Conservation (phyloP, 2,113 vertebrate genomes). For the Proteles cristata region DNA sequence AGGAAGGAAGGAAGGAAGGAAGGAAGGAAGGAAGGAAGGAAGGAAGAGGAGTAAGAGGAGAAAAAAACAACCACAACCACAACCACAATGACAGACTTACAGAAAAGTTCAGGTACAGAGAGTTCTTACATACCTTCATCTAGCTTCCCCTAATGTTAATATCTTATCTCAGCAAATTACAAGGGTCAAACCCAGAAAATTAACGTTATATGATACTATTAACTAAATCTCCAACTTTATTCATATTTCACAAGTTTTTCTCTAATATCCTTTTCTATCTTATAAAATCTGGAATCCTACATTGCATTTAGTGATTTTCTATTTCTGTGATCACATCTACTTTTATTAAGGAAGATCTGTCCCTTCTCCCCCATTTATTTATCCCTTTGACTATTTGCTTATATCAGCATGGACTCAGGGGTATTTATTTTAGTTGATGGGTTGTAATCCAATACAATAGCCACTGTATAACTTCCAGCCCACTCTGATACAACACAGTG, state of each 20-base stretch:
- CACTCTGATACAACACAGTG: not conserved
- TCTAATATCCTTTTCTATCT: not conserved
- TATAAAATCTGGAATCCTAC: not conserved
- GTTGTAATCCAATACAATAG: not conserved
- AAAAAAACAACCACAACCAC: too few relatives aligned
- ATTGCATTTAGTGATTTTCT: constrained; percentile 19
- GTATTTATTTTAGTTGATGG: not conserved
- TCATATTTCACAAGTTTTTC: not conserved
- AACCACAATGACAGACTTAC: not conserved
- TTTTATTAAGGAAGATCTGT: not conserved
- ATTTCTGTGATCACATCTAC: not conserved
- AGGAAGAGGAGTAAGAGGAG: too few relatives aligned
- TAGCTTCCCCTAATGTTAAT: not conserved
- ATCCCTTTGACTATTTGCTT: not conserved
- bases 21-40: too few relatives aligned
- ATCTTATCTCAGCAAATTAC: not conserved
- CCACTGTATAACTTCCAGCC: not conserved
- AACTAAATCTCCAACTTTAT: not conserved
- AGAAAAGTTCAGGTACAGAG: not conserved
- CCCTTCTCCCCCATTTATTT: not conserved
- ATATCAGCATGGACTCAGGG: not conserved
- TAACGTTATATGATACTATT: not conserved
- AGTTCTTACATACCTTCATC: not conserved
- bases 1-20: too few relatives aligned
- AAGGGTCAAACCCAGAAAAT: not conserved